phyloP scores from a whole-genome alignment of 2,797 vertebrate species.

The Manis pentadactyla region DNA sequence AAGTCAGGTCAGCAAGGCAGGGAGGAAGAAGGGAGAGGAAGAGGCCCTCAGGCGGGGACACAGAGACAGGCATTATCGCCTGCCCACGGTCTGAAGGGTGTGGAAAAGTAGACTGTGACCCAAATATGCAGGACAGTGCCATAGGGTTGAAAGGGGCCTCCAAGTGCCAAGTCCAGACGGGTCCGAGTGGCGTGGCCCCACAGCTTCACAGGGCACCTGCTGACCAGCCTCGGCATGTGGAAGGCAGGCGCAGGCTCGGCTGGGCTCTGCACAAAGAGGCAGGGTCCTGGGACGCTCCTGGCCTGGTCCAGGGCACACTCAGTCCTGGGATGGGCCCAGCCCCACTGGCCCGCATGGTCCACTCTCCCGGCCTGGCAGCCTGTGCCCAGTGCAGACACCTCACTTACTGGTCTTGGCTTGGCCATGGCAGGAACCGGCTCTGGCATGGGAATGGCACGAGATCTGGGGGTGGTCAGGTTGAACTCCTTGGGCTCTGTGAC shows the following conservation, averaged over 20 bases:
- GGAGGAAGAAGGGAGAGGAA: background rate
- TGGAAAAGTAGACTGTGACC: background rate
- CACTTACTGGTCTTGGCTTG: constrained; percentile 90
- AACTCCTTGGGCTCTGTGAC: constrained; percentile 92
- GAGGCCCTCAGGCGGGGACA: background rate
- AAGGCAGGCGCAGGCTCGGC: background rate
- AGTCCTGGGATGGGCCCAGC: background rate
- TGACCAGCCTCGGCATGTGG: background rate
- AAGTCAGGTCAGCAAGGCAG: background rate
- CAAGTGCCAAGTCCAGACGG: background rate
- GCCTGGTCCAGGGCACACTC: background rate
- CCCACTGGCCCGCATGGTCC: too few relatives aligned
- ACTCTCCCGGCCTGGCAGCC: background rate
- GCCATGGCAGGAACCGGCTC: constrained; percentile 87
- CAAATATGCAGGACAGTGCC: too few relatives aligned
- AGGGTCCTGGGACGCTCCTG: background rate
- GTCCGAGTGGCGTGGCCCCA: background rate
- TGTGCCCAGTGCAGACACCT: background rate
- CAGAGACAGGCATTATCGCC: background rate
- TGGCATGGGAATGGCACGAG: constrained; percentile 86
- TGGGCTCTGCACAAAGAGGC: background rate
- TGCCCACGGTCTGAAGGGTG: rapidly evolving
- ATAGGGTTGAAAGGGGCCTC: background rate
- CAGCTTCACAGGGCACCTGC: background rate
- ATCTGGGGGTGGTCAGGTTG: constrained; percentile 90